A percentile compares a stretch with the other conserved stretches of the same genome.
phyloP scores from a whole-genome alignment of 2,888 invertebrate genomes.

The Caenorhabditis virilis region DNA sequence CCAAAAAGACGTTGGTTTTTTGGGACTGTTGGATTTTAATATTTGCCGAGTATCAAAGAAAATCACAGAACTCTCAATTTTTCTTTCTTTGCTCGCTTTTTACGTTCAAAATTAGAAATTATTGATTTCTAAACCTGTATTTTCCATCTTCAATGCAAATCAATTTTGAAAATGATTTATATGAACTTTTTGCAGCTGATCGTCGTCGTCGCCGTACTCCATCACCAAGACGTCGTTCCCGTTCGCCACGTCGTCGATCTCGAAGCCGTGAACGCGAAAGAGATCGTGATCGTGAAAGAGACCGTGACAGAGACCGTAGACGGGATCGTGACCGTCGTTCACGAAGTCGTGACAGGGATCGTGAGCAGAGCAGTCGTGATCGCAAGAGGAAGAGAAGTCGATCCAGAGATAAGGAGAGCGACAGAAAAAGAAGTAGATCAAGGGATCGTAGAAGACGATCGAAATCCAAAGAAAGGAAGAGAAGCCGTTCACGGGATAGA shows the following conservation, averaged over 20 bases:
- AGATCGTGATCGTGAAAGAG: slow-evolving; percentile 34
- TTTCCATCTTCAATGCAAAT: too few relatives aligned
- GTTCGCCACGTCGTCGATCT: slow-evolving; percentile 19
- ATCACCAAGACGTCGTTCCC: slow-evolving; percentile 36
- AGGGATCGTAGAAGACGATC: slow-evolving; percentile 22
- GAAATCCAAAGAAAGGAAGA: slow-evolving; percentile 12
- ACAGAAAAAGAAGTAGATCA: slow-evolving; percentile 4
- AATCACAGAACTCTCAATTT: too few relatives aligned
- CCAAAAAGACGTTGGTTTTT: too few relatives aligned
- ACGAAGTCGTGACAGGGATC: slow-evolving; percentile 23
- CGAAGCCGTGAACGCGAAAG: slow-evolving; percentile 38
- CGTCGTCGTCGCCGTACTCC: slow-evolving; percentile 44
- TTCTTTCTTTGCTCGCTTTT: too few relatives aligned
- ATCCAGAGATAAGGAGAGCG: neutral
- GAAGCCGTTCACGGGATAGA: slow-evolving; percentile 16
- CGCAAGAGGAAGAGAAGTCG: slow-evolving; percentile 28
- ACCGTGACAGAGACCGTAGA: too few relatives aligned
- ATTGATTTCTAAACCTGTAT: too few relatives aligned
- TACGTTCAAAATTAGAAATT: too few relatives aligned
- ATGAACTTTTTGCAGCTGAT: neutral
- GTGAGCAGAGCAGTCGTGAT: slow-evolving; percentile 15
- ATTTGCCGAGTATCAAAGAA: too few relatives aligned
- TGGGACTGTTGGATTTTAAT: too few relatives aligned
- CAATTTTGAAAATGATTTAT: too few relatives aligned
- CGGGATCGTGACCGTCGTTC: slow-evolving; percentile 14